Conservation (phyloP, 2,797 vertebrate genomes). For the Aldrovandia affinis region DNA sequence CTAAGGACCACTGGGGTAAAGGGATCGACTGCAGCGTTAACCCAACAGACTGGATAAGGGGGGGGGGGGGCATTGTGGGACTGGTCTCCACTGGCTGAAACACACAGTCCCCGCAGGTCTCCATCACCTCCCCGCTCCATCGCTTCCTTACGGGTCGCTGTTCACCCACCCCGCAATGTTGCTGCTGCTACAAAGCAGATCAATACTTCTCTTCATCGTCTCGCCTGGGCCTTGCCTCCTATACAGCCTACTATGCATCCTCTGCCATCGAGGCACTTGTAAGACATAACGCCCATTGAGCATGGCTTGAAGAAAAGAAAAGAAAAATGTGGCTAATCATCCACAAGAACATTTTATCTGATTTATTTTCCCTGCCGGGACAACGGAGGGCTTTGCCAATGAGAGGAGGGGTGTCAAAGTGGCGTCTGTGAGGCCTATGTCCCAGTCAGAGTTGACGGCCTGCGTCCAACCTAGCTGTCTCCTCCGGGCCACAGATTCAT, state of each 20-base stretch:
- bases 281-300: not conserved
- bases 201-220: not conserved
- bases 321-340: not conserved
- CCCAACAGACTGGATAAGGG: not conserved
- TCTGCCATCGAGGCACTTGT: not conserved
- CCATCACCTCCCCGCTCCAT: not conserved
- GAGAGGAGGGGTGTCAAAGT: not conserved
- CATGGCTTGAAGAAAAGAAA: too few species aligned
- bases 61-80: not conserved
- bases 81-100: not conserved
- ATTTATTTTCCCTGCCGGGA: not conserved
- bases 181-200: not conserved
- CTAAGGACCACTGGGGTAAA: too few species aligned
- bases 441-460: not conserved
- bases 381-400: not conserved
- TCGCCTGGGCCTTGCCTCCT: not conserved
- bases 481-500: not conserved
- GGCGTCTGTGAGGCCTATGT: too few species aligned
- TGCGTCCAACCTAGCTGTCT: constrained; percentile 38
- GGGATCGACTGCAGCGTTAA: not conserved
- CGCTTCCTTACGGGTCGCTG: not conserved
- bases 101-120: not conserved
- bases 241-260: not conserved
- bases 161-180: too few species aligned
- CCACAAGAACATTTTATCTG: too few species aligned